Evolutionary conservation across 1,140 invertebrate genomes (phyloP).

Genomic region (Drosophila oshimai): DNA sequence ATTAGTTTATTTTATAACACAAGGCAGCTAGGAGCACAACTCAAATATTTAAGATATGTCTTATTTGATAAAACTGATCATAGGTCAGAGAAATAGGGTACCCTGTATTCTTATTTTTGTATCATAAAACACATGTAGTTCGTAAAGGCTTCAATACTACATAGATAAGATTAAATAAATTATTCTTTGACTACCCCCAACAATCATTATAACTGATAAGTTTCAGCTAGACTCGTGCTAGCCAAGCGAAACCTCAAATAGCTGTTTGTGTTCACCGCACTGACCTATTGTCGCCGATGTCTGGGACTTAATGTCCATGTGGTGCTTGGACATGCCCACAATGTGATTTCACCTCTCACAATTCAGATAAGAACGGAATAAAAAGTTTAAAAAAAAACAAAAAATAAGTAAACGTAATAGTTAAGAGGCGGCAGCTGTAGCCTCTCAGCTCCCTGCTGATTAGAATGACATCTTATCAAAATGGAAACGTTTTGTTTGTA

Average conservation of each 20-base stretch:
- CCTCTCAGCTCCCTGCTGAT: constrained; percentile 4
- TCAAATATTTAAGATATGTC: too few relatives aligned
- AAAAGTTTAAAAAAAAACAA: background rate
- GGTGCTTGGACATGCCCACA: background rate
- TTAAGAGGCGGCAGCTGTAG: constrained; percentile 8
- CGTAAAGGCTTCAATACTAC: background rate
- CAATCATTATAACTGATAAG: background rate
- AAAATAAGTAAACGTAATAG: background rate
- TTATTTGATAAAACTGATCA: too few relatives aligned
- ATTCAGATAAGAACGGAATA: background rate
- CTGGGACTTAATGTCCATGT: background rate
- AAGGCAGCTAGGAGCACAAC: too few relatives aligned
- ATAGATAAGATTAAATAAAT: background rate
- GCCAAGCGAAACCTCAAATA: constrained; percentile 1
- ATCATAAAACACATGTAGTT: background rate
- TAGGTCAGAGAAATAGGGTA: too few relatives aligned
- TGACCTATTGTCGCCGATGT: constrained; percentile 8
- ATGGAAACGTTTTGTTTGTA: constrained; percentile 51
- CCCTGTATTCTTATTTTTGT: background rate
- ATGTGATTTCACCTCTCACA: background rate
- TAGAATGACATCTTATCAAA: constrained; percentile 43
- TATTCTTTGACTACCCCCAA: constrained; percentile 3
- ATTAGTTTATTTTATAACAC: too few relatives aligned
- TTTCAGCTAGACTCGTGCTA: constrained; percentile 6
- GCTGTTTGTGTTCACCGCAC: background rate